Percentiles rank a stretch among this genome's conserved stretches.
Conservation (phyloP, 2,797 vertebrate species). For the Triplophysa yarkandensis region DNA sequence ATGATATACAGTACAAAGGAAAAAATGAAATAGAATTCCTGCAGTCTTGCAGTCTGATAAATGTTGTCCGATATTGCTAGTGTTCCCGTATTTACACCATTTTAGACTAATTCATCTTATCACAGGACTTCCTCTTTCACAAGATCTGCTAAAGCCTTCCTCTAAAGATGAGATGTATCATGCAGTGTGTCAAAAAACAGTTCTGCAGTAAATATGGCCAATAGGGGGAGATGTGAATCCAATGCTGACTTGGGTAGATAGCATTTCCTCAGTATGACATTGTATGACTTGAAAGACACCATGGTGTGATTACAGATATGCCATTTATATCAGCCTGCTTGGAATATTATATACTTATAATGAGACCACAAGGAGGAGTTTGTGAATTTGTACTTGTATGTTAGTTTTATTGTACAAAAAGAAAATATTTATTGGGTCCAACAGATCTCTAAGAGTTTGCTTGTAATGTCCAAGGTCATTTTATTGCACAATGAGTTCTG, state of each 20-base stretch:
- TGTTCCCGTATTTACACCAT: not conserved
- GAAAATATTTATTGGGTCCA: not conserved
- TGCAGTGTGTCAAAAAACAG: not conserved
- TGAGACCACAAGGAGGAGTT: not conserved
- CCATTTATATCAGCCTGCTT: not conserved
- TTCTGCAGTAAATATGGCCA: conserved; percentile 58
- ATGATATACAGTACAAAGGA: not conserved
- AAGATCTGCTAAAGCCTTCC: not conserved
- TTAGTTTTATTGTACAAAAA: not conserved
- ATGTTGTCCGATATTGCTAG: not conserved
- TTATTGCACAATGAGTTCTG: not conserved
- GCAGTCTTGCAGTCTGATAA: not conserved
- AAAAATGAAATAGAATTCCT: not conserved
- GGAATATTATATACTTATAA: not conserved
- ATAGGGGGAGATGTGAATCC: conserved; percentile 71
- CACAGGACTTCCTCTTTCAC: not conserved
- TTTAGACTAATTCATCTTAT: not conserved
- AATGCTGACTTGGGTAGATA: conserved; percentile 50
- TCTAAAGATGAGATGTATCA: not conserved
- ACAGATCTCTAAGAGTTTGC: not conserved
- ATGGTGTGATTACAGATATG: conserved; percentile 10
- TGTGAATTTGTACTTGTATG: not conserved
- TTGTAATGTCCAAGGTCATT: not conserved
- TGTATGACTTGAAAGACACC: conserved; percentile 27
- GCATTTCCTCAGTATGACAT: conserved; percentile 1